Base-by-base conservation (phyloP, 2,888 invertebrate genomes). In the Tenthredo notha region DNA sequence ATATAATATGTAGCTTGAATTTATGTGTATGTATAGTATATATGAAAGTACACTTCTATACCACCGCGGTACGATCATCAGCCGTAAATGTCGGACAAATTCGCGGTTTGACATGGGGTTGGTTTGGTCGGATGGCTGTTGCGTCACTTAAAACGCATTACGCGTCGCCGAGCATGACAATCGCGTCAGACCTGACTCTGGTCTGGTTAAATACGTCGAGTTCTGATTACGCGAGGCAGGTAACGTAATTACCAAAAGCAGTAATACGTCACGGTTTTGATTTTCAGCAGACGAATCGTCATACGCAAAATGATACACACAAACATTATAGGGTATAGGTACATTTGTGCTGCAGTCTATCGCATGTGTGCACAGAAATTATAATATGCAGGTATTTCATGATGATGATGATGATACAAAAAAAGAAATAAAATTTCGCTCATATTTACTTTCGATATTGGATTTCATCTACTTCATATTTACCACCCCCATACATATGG, bases 201-300 rank as follows among this genome's bases (percentile, higher is more conserved):
- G 77, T 54, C 77, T 54, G 77, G 77, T 77, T 77, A 77, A 77
- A 77, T 77, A 77, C 77, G 77, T 50, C 77, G 50, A 77, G 54
- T 29, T 18, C 50, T 77, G 77, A 77, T 77, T 77, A 77, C 77
- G 77, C 29, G 9, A 29, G 77, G 25, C 77, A 77, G 77, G 54
- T 77, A 77, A 77, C 54, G 77, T 54, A 54, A 54, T 77, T 77
- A 77, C 29, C 50, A 21, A 15, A 43, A 37, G 18, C 33, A 33
- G 67, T 67, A 67, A 67, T 67, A 67, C 67, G 67, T 74, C 29
- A 74, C 43, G 21, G 72, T 21, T 21, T 74, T 9, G 43, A 12
- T 43, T 40, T 74, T 25, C 15, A 21, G 43, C 40, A 21, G n/a
- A n/a, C 40, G 40, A 43, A 74, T 74, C 70, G 29, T 37, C 40